A percentile compares a stretch with the other conserved stretches of the same genome.
Conservation (phyloP, 1,140 invertebrate species). For the Aphelenchoides fujianensis region DNA sequence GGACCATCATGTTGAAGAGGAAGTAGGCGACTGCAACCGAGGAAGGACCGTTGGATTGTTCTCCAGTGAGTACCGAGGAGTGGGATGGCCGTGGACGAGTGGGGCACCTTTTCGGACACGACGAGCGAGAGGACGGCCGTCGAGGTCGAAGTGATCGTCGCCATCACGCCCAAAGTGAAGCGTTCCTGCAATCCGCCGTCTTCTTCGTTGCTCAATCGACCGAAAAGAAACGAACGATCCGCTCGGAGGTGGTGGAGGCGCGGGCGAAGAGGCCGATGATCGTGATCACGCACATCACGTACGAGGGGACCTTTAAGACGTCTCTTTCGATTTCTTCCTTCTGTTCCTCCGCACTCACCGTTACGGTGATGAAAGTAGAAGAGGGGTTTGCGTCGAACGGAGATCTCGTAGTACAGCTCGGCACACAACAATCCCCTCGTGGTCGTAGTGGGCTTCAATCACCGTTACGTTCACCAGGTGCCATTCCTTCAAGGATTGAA, state of each 20-base stretch:
- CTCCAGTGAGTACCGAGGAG: conserved; percentile 54
- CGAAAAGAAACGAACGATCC: conserved; percentile 33
- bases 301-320: conserved; percentile 21
- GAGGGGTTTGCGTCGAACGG: conserved; percentile 48
- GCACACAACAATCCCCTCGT: conserved; percentile 52
- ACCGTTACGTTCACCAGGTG: conserved; percentile 50
- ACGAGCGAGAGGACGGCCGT: conserved; percentile 53
- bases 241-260: conserved; percentile 52
- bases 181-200: conserved; percentile 39
- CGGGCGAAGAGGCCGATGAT: conserved; percentile 54
- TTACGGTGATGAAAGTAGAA: conserved; percentile 54
- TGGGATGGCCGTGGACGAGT: conserved; percentile 51
- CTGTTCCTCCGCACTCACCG: background rate
- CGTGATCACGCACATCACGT: no score
- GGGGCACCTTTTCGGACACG: conserved; percentile 54
- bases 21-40: no score
- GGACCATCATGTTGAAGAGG: conserved; percentile 57
- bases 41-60: no score
- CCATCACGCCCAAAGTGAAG: conserved; percentile 54
- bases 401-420: conserved; percentile 50
- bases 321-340: background rate
- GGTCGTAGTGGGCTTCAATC: conserved; percentile 46
- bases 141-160: conserved; percentile 36
- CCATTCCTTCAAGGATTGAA: conserved; percentile 45
- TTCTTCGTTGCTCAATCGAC: no score